phyloP scores from a whole-genome alignment of 2,113 vertebrate species.

The Sakesphorus luctuosus region DNA sequence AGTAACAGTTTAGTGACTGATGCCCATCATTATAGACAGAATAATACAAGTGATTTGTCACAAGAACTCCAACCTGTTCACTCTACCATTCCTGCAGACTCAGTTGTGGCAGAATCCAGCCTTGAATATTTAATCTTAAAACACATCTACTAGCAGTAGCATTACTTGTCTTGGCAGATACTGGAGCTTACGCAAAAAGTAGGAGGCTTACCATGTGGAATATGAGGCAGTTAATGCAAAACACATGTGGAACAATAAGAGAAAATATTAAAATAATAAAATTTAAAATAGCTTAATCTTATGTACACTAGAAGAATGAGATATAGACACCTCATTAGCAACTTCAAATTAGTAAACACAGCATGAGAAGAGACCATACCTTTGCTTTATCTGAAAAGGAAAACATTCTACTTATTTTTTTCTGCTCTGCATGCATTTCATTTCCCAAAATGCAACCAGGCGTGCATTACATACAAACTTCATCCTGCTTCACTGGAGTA shows the following conservation, averaged over 20 bases:
- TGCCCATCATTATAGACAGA: neutral
- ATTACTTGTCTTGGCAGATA: constrained; percentile 7
- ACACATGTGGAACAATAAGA: constrained; percentile 20
- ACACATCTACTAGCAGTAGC: neutral
- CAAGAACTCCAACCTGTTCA: neutral
- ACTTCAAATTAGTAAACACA: constrained; percentile 43
- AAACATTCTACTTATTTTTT: constrained; percentile 69
- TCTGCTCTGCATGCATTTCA: constrained; percentile 79
- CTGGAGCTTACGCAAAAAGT: constrained; percentile 23
- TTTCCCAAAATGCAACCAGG: constrained; percentile 70
- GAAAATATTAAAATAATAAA: neutral
- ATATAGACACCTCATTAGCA: neutral
- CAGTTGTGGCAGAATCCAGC: neutral
- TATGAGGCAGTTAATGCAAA: constrained; percentile 56
- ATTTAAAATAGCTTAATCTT: neutral
- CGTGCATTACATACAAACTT: constrained; percentile 75
- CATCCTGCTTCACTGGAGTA: constrained; percentile 36
- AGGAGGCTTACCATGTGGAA: constrained; percentile 59
- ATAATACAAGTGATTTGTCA: neutral
- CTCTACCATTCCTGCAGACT: neutral
- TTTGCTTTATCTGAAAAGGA: constrained; percentile 77
- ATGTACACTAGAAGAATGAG: neutral
- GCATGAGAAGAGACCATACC: constrained; percentile 72
- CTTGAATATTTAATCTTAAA: constrained; percentile 11
- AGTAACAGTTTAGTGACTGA: neutral